Evolutionary conservation across 2,797 vertebrate species (phyloP), one percentile per base, ranked within the genome.

Genomic region (Zenarchopterus dispar): DNA sequence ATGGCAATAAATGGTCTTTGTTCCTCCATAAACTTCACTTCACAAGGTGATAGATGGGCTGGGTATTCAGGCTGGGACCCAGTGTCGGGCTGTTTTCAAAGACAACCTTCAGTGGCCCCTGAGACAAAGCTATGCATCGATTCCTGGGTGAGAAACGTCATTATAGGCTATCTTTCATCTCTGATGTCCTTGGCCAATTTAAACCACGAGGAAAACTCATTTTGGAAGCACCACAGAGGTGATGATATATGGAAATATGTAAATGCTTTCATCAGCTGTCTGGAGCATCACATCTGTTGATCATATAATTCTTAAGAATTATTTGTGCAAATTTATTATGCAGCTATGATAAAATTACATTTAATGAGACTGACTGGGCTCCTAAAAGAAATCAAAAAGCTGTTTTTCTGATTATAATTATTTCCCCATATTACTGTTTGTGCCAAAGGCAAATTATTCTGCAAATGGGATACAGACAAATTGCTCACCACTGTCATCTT

Each of bases 121-220:
- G 69, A 75, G 80, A 85, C 75, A 80, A 86, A 75, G 68, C 71
- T 68, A 43, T 68, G 75, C 72, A 91, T 88, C 80, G 89, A 92
- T 91, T 89, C 82, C 73, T 62, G 15, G 46, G 75, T 82, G 80
- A 77, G 73, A 80, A 84, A 84, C 78, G 85, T 91, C 83, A 91
- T 92, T 87, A 89, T 79, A 57, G 71, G 51, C 66, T 83, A 81
- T 91, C 85, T 87, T 80, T 87, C 83, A 90, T 90, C 87, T 88
- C 63, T 56, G 72, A 75, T 81, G 89, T 88, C 89, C 91, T 92
- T 91, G 86, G 70, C 73, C 79, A 84, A 78, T 80, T 79, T 83
- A 75, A 84, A 72, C 76, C 67, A 53, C 61, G 72, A 50, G 5
- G 67, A 76, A 75, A 68, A 74, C 73, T 88, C 62, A 62, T 77